phyloP scores from a whole-genome alignment of 2,888 invertebrate genomes.

The Caenorhabditis drosophilae region DNA sequence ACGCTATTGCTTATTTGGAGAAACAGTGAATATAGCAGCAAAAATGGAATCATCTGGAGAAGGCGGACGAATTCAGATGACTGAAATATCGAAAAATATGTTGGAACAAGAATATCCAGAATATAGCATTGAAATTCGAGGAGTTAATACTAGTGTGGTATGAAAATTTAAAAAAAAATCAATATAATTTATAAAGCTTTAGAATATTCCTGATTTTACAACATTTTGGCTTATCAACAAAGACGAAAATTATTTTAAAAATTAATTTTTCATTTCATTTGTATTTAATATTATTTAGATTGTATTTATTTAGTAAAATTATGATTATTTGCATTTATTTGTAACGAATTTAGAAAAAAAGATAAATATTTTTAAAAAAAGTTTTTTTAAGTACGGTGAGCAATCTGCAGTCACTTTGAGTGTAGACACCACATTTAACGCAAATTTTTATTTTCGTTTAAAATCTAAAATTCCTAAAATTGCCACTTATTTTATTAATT shows the following conservation, averaged over 20 bases:
- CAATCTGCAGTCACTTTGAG: too few relatives aligned
- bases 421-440: too few relatives aligned
- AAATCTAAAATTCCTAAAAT: too few relatives aligned
- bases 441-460: too few relatives aligned
- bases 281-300: background rate
- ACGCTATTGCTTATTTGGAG: constrained; percentile 55
- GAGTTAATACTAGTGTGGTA: constrained; percentile 22
- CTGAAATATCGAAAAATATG: constrained; percentile 30
- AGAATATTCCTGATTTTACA: constrained; percentile 17
- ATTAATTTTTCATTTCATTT: background rate
- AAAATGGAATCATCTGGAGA: constrained; percentile 51
- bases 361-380: background rate
- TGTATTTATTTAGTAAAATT: background rate
- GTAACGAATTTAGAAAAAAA: background rate
- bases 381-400: background rate
- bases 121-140: constrained; percentile 35
- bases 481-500: too few relatives aligned
- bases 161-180: background rate
- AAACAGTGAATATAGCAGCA: constrained; percentile 52
- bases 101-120: constrained; percentile 45
- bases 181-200: background rate
- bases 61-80: constrained; percentile 41
- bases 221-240: constrained; percentile 30
- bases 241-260: constrained; percentile 29
- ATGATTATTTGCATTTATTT: background rate